A percentile compares a stretch with the other conserved stretches of the same genome.
These are phyloP conservation scores for Cynodonichthys magdalenae DNA, from an alignment of 2,797 vertebrate genomes.

Conservation along the genomic window DNA sequence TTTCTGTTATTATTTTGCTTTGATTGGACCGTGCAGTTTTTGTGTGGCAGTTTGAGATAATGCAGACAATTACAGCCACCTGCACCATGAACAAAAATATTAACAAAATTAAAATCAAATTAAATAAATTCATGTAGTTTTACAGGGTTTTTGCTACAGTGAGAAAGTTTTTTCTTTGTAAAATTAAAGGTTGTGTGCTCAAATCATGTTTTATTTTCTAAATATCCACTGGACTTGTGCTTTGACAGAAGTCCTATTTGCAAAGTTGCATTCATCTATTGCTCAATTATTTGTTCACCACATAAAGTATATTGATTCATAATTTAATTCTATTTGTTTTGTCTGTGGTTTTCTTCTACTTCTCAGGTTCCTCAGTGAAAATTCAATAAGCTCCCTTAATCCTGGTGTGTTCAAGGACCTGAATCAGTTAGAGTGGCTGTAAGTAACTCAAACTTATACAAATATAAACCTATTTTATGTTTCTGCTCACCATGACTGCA, in stretches of 20 bases:
- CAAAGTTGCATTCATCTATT: not conserved
- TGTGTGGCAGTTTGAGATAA: not conserved
- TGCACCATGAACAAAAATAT: no score
- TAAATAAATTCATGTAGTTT: no score
- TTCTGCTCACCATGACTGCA: not conserved
- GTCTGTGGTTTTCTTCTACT: slow-evolving; percentile 11
- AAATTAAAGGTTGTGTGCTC: no score
- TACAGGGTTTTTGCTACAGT: no score
- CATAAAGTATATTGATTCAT: not conserved
- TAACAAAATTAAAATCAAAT: no score
- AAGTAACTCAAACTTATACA: slow-evolving; percentile 62
- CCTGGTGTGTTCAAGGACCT: slow-evolving; percentile 83
- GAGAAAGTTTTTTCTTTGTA: no score
- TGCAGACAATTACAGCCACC: not conserved
- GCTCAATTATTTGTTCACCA: not conserved
- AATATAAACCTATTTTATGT: not conserved
- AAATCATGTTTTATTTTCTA: no score
- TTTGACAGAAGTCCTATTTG: no score
- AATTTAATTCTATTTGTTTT: not conserved
- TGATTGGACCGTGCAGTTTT: not conserved
- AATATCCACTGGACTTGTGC: no score
- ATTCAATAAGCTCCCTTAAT: slow-evolving; percentile 78
- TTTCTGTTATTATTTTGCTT: not conserved
- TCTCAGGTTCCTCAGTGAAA: slow-evolving; percentile 84
- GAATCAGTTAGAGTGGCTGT: slow-evolving; percentile 82